Base-by-base conservation (phyloP, 2,888 invertebrate genomes). In the Liodrosophila aerea region DNA sequence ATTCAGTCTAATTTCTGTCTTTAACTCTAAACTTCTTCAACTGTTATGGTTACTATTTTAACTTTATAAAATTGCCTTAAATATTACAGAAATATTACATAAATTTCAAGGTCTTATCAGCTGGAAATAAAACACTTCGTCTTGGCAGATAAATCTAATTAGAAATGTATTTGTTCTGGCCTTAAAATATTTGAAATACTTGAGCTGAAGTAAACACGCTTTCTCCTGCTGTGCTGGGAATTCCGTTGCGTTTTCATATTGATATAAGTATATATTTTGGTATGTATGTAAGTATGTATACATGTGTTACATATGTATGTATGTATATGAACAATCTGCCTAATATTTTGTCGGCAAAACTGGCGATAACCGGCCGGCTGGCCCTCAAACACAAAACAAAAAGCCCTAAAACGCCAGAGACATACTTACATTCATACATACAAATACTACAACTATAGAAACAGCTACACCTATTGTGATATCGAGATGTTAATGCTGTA, bases 301-400 rank as follows among this genome's bases (percentile, higher is more conserved):
- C 5, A 22, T 4, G 22, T 22, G 22, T n/a, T n/a, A n/a, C n/a
- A n/a, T n/a, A n/a, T 22, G 22, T 22, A 4, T 5, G 5, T 22
- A 22, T 22, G 5, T 22, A 22, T 22, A 4, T 22, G 22, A 22
- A 22, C 37, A 33, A 12, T 45, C 11, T 33, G 15, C 33, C 33
- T 30, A 31, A 43, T 29, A 27, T 52, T 71, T 45, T 29, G 41
- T 34, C 66, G 22, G 22, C 5, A 22, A 22, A 22, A 22, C 22
- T 22, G 5, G 3, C 18, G 43, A 50, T 51, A 13, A 34, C 39
- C 57, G 59, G 53, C 52, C 52, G 70, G 66, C 36, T 44, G 47
- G 36, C 39, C 41, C 36, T 22, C 22, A 22, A 22, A 22, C 2
- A 22, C 5, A 22, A 22, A 22, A 22, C 2, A 22, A 16, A 51